phyloP scores from a whole-genome alignment of 2,797 vertebrate species.

The Huso huso region DNA sequence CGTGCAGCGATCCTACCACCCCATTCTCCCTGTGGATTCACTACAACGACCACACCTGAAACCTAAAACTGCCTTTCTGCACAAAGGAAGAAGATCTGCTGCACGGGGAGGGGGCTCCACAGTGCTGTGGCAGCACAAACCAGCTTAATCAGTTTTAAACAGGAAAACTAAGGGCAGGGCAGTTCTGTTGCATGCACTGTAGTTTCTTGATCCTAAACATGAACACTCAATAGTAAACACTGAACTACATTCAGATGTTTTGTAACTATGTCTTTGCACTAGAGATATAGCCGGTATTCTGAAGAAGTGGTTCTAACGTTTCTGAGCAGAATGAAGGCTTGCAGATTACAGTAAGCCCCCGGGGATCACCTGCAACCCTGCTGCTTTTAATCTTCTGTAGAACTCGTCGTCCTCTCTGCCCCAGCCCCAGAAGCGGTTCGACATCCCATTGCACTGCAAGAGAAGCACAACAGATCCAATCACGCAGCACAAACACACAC shows the following conservation, averaged over 20 bases:
- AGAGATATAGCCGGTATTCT: not conserved
- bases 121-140: not conserved
- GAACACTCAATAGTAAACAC: too few species aligned
- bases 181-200: too few species aligned
- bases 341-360: not conserved
- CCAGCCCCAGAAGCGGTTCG: conserved; percentile 98
- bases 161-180: too few species aligned
- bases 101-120: not conserved
- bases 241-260: not conserved
- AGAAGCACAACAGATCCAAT: not conserved
- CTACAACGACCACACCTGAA: too few species aligned
- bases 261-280: not conserved
- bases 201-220: too few species aligned
- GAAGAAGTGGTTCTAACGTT: not conserved
- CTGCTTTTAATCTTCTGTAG: conserved; percentile 83
- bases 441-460: conserved; percentile 92
- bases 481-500: not conserved
- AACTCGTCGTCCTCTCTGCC: conserved; percentile 94
- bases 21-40: not conserved
- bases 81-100: not conserved
- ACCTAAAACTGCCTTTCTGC: not conserved
- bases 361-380: conserved; percentile 74
- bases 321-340: not conserved
- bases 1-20: not conserved
- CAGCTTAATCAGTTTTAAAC: not conserved